Evolutionary conservation across 2,888 invertebrate genomes (phyloP), one percentile per base, ranked within the genome.

Genomic region (Lucinisca nassula): DNA sequence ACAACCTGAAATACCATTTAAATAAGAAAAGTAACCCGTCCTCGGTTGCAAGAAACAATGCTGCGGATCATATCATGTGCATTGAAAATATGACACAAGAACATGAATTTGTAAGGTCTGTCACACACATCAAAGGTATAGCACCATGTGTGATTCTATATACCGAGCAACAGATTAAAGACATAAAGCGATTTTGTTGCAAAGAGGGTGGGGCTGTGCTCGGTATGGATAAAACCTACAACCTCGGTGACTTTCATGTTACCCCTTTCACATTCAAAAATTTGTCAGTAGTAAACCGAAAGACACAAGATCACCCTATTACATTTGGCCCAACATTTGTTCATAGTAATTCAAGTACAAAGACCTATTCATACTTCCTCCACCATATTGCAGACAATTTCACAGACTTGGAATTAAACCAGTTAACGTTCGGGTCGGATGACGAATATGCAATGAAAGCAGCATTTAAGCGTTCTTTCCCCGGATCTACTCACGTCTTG

Each of bases 191-290:
- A 21, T 85, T 85, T 45, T 88, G 85, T 24, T 88, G 84, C 24
- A 76, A 27, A 32, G 73, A 77, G 0, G 37, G 27, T 21, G 88
- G 79, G 0, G 24, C n/a, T 21, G 79, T 88, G 6, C 30, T 88
- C 21, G 76, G 79, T 3, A 82, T 85, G 24, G 85, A 88, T 37
- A 88, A 82, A 30, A 88, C 82, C 0, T 88, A 75, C 35, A 79
- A 85, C 37, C 58, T 85, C 0, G 88, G 82, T 14, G 79, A 84
- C 21, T 85, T 84, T 32, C 75, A 79, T 35, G 76, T 88, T 0
- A 79, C 82, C 10, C 82, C 82, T 0, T 30, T 21, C 17, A 21
- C 21, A 37, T 73, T 37, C 38, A 73, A 73, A 21, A 24, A 74
- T 40, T 8, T 24, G 3, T 74, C 74, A n/a, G 74, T 38, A 12